Evolutionary conservation across 2,888 invertebrate species (phyloP).

Genomic region (Pammene aurita): DNA sequence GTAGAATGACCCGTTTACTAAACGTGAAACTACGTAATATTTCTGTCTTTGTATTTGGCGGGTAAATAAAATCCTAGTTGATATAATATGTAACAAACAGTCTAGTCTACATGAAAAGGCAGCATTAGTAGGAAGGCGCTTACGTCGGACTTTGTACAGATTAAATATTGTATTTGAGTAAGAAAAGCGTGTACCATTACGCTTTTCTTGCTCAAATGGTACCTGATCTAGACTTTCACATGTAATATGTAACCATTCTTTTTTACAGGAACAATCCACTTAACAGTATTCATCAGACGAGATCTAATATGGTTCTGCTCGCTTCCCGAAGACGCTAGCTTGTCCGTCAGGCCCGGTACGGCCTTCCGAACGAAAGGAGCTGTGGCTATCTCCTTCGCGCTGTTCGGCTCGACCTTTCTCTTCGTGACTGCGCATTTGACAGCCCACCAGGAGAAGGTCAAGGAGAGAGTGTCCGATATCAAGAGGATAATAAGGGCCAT

Average conservation of each 20-base stretch:
- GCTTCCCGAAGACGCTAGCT: constrained; percentile 92
- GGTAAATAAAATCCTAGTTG: too few species aligned
- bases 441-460: constrained; percentile 94
- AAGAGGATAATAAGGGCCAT: constrained; percentile 91
- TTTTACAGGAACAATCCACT: constrained; percentile 89
- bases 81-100: too few species aligned
- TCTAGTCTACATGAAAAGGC: too few species aligned
- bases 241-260: background rate
- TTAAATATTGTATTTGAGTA: too few species aligned
- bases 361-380: constrained; percentile 98
- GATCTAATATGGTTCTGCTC: constrained; percentile 99
- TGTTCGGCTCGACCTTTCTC: constrained; percentile 97
- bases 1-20: too few species aligned
- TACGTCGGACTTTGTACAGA: too few species aligned
- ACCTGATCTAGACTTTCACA: too few species aligned
- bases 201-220: too few species aligned
- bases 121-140: too few species aligned
- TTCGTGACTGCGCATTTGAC: constrained; percentile 98
- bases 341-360: constrained; percentile 94
- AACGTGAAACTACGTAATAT: too few species aligned
- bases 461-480: constrained; percentile 93
- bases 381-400: constrained; percentile 94
- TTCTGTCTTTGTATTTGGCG: too few species aligned
- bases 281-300: constrained; percentile 93
- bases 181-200: too few species aligned